phyloP scores from a whole-genome alignment of 2,888 invertebrate genomes.

The Ochropleura leucogaster region DNA sequence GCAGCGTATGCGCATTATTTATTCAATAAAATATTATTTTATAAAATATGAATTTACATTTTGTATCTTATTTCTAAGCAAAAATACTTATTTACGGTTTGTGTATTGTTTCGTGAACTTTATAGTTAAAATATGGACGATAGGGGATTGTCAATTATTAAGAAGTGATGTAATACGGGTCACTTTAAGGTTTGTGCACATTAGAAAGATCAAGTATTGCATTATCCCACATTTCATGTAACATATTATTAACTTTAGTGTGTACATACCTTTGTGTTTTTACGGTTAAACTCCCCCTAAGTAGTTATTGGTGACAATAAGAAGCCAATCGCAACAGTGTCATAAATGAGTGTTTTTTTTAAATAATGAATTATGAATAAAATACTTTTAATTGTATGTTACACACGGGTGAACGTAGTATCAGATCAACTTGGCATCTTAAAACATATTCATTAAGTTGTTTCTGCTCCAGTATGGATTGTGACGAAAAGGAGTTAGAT shows the following conservation, averaged over 20 bases:
- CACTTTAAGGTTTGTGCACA: constrained; percentile 76
- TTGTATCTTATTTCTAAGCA: constrained; percentile 62
- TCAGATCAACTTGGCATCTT: constrained; percentile 71
- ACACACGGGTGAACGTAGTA: constrained; percentile 71
- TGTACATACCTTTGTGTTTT: constrained; percentile 74
- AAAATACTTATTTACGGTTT: constrained; percentile 55
- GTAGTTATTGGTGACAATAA: constrained; percentile 77
- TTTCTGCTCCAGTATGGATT: constrained; percentile 56
- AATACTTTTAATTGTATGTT: constrained; percentile 67
- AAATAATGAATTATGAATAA: constrained; percentile 67
- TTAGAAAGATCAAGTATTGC: constrained; percentile 65
- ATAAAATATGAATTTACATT: constrained; percentile 61
- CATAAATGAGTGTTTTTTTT: constrained; percentile 75
- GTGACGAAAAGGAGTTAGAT: not conserved
- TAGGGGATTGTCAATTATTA: constrained; percentile 52
- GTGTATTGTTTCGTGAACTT: constrained; percentile 54
- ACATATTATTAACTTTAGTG: constrained; percentile 67
- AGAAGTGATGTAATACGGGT: constrained; percentile 66
- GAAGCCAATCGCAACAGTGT: constrained; percentile 82
- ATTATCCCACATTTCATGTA: constrained; percentile 59
- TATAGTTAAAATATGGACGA: constrained; percentile 37
- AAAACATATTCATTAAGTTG: constrained; percentile 66
- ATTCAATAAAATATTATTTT: constrained; percentile 59
- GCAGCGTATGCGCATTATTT: constrained; percentile 51
- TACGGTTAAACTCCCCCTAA: constrained; percentile 54